Conservation (phyloP, 2,113 vertebrate genomes). For the Ia io region DNA sequence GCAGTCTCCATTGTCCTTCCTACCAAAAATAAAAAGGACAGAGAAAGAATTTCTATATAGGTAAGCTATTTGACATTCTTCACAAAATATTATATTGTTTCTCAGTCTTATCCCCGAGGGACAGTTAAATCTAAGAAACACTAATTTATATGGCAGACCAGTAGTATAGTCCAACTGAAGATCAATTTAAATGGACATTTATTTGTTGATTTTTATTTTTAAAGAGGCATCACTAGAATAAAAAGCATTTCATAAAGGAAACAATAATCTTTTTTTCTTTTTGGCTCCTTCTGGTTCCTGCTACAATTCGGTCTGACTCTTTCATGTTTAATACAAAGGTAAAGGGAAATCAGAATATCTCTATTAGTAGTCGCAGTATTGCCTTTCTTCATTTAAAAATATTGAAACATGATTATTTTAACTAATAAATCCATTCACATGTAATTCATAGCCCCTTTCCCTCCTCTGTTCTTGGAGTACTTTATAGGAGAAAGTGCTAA, state of each 20-base stretch:
- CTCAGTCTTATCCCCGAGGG: conserved; percentile 49
- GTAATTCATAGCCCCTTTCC: not conserved
- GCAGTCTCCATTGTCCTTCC: not conserved
- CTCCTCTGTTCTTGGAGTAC: not conserved
- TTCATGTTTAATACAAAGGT: not conserved
- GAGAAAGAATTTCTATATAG: conserved; percentile 52
- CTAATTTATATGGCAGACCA: conserved; percentile 73
- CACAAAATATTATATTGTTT: conserved; percentile 72
- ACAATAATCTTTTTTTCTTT: conserved; percentile 27
- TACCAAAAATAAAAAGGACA: not conserved
- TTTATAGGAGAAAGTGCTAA: not conserved
- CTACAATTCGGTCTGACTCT: not conserved
- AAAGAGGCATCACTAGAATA: conserved; percentile 60
- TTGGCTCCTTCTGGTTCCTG: not conserved
- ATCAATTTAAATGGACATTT: conserved; percentile 73
- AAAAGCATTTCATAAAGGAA: conserved; percentile 53
- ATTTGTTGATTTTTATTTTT: conserved; percentile 69
- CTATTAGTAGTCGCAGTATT: not conserved
- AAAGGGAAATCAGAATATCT: not conserved
- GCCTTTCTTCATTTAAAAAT: not conserved
- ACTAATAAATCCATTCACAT: not conserved
- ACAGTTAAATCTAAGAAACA: conserved; percentile 68
- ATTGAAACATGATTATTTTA: not conserved
- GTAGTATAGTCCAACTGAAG: conserved; percentile 51
- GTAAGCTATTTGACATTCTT: conserved; percentile 52